Base-by-base conservation (phyloP, 2,113 vertebrate species). In the Equus quagga region DNA sequence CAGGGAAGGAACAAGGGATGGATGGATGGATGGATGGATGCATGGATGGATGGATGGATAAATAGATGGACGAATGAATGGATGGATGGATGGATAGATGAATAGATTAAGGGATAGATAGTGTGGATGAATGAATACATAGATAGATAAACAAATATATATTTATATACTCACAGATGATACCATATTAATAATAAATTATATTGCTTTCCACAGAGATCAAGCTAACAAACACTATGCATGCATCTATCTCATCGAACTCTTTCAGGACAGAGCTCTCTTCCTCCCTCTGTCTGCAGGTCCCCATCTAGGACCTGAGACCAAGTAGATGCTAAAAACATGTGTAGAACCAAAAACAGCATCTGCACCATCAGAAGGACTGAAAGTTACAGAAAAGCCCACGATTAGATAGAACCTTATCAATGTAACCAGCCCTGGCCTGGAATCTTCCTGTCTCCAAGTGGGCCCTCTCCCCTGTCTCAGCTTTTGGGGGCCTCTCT, bases 401-500 rank as follows among this genome's bases (percentile, higher is more conserved):
- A 2, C 10, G 44, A 8, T 19, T 51, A 6, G 6, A 6, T 14
- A n/a, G 60, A 24, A 24, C 46, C 1, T 7, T 9, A 0, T 2
- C 51, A 0, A 0, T 21, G 15, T 18, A 10, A 10, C 31, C 49
- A 26, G 17, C 21, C 6, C 10, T 4, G 19, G 28, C 56, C 41
- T 24, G 0, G 54, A 72, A 14, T 11, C 56, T 56, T 6, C n/a
- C 64, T 3, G 5, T 62, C 49, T n/a, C 23, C 24, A 86, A 94
- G 88, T 13, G 89, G 73, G 91, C 46, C 84, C 46, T 94, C 96
- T 89, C 89, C n/a, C 28, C 91, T 0, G 46, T 96, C 91, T 85
- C 49, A 21, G 83, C 28, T 78, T 97, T 76, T 92, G 73, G 10
- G 76, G 28, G 94, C 51, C 97, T 93, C 24, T 65, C 82, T 84